These are phyloP conservation scores for Diarsia rubi DNA, from an alignment of 2,888 invertebrate species.

Conservation along the genomic window DNA sequence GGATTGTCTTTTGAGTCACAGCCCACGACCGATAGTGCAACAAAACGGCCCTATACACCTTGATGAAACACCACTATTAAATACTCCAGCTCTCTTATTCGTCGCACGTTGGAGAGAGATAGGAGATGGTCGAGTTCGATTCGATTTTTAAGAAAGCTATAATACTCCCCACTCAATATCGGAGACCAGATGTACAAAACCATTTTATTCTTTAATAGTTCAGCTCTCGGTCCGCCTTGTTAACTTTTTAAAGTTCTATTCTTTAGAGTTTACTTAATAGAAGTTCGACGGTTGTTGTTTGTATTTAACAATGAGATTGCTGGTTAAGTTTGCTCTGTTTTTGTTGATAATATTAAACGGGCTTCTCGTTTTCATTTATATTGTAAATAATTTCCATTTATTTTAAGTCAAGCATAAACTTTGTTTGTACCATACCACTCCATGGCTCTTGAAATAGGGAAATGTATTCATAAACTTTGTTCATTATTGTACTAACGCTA, in stretches of 20 bases:
- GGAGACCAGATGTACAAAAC: constrained; percentile 69
- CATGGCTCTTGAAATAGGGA: background rate
- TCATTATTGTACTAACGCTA: too few species aligned
- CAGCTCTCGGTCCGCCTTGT: constrained; percentile 64
- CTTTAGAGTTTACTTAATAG: constrained; percentile 65
- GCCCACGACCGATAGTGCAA: constrained; percentile 61
- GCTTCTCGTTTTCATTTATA: constrained; percentile 31
- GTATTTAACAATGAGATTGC: constrained; percentile 60
- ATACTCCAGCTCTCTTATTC: constrained; percentile 36
- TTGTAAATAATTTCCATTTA: constrained; percentile 22
- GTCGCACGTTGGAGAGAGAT: constrained; percentile 28
- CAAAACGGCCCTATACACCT: constrained; percentile 52
- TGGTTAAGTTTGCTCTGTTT: constrained; percentile 56
- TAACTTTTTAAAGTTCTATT: constrained; percentile 68
- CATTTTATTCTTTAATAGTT: constrained; percentile 73
- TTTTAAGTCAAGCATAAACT: constrained; percentile 11
- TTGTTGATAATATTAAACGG: constrained; percentile 42
- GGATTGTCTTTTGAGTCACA: constrained; percentile 71
- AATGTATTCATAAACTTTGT: background rate
- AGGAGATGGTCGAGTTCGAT: constrained; percentile 30
- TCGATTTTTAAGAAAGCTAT: constrained; percentile 41
- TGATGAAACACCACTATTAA: constrained; percentile 38
- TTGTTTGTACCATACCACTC: constrained; percentile 1
- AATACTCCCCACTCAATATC: constrained; percentile 64
- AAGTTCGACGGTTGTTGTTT: constrained; percentile 61